Evolutionary conservation across 35 echinoderm and acorn worm species (phyloP).

Genomic region (Lytechinus variegatus): DNA sequence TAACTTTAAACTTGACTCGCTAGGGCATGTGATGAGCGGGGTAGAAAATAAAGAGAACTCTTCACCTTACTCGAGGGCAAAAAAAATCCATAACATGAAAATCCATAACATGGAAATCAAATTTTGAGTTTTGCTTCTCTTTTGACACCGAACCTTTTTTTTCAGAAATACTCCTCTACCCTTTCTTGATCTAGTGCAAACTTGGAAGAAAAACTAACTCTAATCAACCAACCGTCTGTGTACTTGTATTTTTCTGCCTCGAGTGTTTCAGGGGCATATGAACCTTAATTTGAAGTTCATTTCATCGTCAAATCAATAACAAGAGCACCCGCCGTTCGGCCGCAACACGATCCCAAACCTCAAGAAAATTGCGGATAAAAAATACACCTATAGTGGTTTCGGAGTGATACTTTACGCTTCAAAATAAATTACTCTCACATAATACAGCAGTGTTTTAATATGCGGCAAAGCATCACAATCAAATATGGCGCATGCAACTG

Average conservation of each 20-base stretch:
- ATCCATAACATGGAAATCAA: slow-evolving; percentile 40
- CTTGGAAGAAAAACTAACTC: background rate
- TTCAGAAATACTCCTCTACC: background rate
- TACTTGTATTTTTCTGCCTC: background rate
- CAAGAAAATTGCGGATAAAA: background rate
- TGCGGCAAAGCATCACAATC: background rate
- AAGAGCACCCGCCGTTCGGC: background rate
- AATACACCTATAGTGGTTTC: background rate
- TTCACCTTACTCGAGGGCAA: background rate
- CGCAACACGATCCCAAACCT: background rate
- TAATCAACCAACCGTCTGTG: background rate
- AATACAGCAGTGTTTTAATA: background rate
- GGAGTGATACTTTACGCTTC: background rate
- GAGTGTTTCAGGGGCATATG: background rate
- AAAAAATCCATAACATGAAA: slow-evolving; percentile 37
- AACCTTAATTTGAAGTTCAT: slow-evolving; percentile 22
- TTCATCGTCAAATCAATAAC: slow-evolving; percentile 32
- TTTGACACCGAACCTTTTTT: background rate
- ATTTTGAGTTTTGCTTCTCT: slow-evolving; percentile 9
- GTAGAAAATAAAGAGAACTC: background rate
- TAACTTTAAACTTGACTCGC: background rate
- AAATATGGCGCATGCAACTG: background rate
- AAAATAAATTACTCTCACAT: background rate
- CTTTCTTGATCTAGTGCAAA: background rate
- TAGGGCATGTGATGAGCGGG: background rate